Percentiles rank a stretch among this genome's conserved stretches.
Evolutionary conservation across 2,888 invertebrate genomes (phyloP).

Genomic region (Lepetodrilus schrolli): DNA sequence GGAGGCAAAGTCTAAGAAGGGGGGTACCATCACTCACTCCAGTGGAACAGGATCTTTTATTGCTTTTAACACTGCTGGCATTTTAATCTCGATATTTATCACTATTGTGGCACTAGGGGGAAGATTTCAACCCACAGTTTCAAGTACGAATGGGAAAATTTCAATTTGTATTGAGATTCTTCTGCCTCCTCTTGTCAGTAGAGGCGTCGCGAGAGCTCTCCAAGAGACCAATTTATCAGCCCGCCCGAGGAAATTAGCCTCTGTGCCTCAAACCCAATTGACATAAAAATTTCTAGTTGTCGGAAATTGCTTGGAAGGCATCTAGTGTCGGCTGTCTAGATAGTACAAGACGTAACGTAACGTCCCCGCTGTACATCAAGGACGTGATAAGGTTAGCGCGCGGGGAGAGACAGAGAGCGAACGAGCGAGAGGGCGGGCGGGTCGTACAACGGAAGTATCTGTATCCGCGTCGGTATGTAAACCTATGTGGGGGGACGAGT

Average conservation of each 20-base stretch:
- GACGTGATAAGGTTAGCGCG: slow-evolving; percentile 1
- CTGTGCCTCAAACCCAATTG: slow-evolving; percentile 25
- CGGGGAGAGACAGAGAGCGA: neutral
- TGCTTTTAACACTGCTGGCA: slow-evolving; percentile 25
- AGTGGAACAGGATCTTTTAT: neutral
- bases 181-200: neutral
- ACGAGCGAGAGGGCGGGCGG: too few species aligned
- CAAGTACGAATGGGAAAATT: slow-evolving; percentile 23
- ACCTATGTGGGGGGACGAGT: neutral
- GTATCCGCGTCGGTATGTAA: neutral
- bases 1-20: too few species aligned
- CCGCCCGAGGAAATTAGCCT: slow-evolving; percentile 15
- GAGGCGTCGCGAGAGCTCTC: slow-evolving; percentile 10
- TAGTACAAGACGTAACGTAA: neutral
- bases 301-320: slow-evolving; percentile 24
- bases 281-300: slow-evolving; percentile 26
- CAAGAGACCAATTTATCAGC: slow-evolving; percentile 11
- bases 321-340: slow-evolving; percentile 7
- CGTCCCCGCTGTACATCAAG: slow-evolving; percentile 10
- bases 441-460: too few species aligned
- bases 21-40: slow-evolving; percentile 3
- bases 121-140: slow-evolving; percentile 6
- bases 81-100: slow-evolving; percentile 25
- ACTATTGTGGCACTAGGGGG: slow-evolving; percentile 14
- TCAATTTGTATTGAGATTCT: slow-evolving; percentile 24